phyloP scores from a whole-genome alignment of 2,888 invertebrate genomes.

The Galerucella nymphaeae region DNA sequence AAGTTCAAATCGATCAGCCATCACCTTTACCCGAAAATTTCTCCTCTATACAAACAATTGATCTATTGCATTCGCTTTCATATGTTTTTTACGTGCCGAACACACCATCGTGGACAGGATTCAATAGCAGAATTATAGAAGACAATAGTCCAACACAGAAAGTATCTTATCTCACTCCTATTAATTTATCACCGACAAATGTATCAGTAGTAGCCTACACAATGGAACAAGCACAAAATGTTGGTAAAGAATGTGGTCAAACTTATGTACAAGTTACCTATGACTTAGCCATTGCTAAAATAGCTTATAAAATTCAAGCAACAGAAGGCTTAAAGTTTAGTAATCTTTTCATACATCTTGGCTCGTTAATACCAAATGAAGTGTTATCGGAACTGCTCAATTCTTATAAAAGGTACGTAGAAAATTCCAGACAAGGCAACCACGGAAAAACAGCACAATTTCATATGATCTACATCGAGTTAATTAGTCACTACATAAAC shows the following conservation, averaged over 20 bases:
- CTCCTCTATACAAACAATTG: constrained; percentile 24
- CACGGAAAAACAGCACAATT: constrained; percentile 56
- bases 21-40: background rate
- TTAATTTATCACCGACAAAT: constrained; percentile 56
- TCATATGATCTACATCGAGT: constrained; percentile 50
- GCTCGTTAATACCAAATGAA: constrained; percentile 43
- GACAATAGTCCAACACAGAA: constrained; percentile 48
- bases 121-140: constrained; percentile 46
- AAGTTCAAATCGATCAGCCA: constrained; percentile 11
- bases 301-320: constrained; percentile 51
- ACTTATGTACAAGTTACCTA: constrained; percentile 53
- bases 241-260: constrained; percentile 47
- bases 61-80: constrained; percentile 46
- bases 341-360: constrained; percentile 57
- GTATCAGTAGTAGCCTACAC: constrained; percentile 48
- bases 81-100: constrained; percentile 47
- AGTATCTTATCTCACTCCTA: constrained; percentile 53
- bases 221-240: constrained; percentile 47
- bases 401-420: constrained; percentile 37
- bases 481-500: constrained; percentile 50
- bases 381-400: constrained; percentile 22
- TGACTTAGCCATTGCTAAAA: constrained; percentile 55
- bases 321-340: constrained; percentile 51
- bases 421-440: constrained; percentile 45
- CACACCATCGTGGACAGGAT: constrained; percentile 56